Evolutionary conservation across 2,888 invertebrate species (phyloP), one percentile per base, ranked within the genome.

Genomic region (Pseudococcus viburni): DNA sequence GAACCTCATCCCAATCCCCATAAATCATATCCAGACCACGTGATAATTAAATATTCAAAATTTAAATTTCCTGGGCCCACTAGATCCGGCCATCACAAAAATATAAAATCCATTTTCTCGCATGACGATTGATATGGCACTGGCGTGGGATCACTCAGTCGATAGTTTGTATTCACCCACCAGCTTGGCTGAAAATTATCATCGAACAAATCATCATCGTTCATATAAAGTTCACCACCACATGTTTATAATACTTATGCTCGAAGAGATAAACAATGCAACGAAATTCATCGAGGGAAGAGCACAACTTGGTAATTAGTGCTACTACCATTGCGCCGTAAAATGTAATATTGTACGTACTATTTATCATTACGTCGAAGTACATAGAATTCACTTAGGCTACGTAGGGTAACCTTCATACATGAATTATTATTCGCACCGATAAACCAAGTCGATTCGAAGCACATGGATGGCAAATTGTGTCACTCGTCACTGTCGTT

Each of bases 241-340:
- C 11, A 64, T 64, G 64, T 64, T 64, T 9, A 19, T 64, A 15
- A 19, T 64, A 15, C n/a, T 5, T 59, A 59, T 8, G 17, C 11
- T 11, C 48, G 48, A 51, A 42, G 0, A 42, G 33, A 73, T 73
- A 73, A 68, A 68, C 68, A 68, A 73, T 73, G 73, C 73, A 73
- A 39, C 17, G 73, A 73, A 33, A 33, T 4, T 33, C 22, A 17
- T 17, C 11, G 33, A 12, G 73, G 73, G 33, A 12, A 33, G 33
- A 73, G 73, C 73, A 33, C 33, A 73, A 73, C 17, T 73, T 26
- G 73, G 33, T 73, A 33, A 73, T 73, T 73, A 73, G 42, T 42
- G 5, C 17, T 17, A 73, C 17, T 73, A 15, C 17, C 33, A 73
- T 33, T 73, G 26, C 73, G 33, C 73, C 17, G 73, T 73, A 73